Evolutionary conservation across 2,888 invertebrate genomes (phyloP).

Genomic region (Hypercompe scribonia): DNA sequence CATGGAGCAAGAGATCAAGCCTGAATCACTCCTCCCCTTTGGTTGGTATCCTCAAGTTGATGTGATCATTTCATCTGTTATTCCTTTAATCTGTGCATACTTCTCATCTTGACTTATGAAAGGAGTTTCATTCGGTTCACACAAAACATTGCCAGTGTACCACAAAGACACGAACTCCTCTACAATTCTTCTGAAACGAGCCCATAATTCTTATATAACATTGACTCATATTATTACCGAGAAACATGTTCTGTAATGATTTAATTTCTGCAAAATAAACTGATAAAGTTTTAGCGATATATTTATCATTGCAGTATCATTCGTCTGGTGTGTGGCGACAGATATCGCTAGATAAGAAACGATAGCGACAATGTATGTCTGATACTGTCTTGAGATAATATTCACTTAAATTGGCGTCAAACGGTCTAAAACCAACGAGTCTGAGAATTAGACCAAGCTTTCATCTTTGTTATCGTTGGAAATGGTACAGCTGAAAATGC

Average conservation of each 20-base stretch:
- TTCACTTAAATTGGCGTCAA: constrained; percentile 20
- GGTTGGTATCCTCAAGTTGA: not conserved
- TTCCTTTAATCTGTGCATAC: too few species aligned
- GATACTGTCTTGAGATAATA: constrained; percentile 17
- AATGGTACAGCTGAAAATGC: not conserved
- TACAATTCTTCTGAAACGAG: not conserved
- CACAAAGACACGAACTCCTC: not conserved
- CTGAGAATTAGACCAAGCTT: not conserved
- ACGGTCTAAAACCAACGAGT: constrained; percentile 15
- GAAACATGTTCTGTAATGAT: not conserved
- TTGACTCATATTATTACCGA: not conserved
- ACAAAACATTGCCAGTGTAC: not conserved
- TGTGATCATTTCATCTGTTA: not conserved
- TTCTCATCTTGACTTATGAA: too few species aligned
- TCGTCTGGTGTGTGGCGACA: constrained; percentile 11
- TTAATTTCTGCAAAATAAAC: not conserved
- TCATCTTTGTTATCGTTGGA: not conserved
- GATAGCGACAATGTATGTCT: not conserved
- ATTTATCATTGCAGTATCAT: not conserved
- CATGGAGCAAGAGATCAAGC: not conserved
- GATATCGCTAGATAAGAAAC: not conserved
- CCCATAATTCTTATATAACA: not conserved
- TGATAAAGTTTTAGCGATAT: not conserved
- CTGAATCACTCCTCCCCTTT: not conserved
- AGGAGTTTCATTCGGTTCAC: too few species aligned